Conservation (phyloP, 2,888 invertebrate species). For the Lithophane socia region DNA sequence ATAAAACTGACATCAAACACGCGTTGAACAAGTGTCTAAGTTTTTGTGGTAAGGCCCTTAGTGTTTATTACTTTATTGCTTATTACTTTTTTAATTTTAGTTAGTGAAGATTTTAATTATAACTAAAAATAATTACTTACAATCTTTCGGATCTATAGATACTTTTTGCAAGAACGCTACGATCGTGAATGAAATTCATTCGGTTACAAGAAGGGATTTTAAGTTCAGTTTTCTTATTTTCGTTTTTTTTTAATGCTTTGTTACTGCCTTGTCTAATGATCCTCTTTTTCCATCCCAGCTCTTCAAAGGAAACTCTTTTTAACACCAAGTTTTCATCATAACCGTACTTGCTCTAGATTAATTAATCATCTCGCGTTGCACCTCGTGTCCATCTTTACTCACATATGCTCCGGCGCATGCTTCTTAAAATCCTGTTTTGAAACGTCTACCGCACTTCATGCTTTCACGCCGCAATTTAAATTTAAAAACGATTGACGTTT, state of each 20-base stretch:
- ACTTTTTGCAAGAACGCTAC: not conserved
- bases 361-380: conserved; percentile 25
- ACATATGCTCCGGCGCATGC: conserved; percentile 29
- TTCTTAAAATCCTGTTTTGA: conserved; percentile 63
- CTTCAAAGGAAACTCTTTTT: not conserved
- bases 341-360: conserved; percentile 18
- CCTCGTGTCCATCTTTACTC: conserved; percentile 16
- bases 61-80: too few species aligned
- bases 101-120: not conserved
- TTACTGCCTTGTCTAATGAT: not conserved
- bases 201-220: not conserved
- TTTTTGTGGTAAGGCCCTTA: too few species aligned
- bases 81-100: too few species aligned
- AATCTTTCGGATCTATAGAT: not conserved
- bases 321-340: not conserved
- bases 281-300: not conserved
- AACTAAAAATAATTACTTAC: not conserved
- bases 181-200: not conserved
- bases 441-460: conserved; percentile 56
- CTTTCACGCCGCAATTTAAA: conserved; percentile 64
- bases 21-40: too few species aligned
- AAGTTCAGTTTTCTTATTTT: not conserved
- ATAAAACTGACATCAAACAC: too few species aligned
- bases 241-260: rapidly evolving
- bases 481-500: conserved; percentile 67